Percentiles rank a stretch among this genome's conserved stretches.
phyloP scores from a whole-genome alignment of 2,888 invertebrate genomes.

The Drosophila fulvimacula region DNA sequence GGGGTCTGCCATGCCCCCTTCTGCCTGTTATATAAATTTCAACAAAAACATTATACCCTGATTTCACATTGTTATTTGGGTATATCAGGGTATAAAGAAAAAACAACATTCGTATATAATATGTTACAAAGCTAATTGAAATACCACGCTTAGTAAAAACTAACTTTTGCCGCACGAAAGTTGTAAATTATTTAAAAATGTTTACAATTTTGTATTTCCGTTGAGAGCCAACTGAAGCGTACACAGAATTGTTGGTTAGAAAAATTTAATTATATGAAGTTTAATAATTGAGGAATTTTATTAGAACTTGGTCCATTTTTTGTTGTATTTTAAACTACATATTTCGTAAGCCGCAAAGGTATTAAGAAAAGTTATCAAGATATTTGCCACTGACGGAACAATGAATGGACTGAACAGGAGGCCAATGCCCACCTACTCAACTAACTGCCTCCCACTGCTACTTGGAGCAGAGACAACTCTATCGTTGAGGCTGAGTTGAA shows the following conservation, averaged over 20 bases:
- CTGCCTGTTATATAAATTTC: too few relatives aligned
- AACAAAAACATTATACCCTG: too few relatives aligned
- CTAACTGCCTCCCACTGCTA: background rate
- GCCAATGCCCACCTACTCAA: background rate
- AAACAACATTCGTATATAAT: too few relatives aligned
- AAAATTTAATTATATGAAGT: constrained; percentile 61
- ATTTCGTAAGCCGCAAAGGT: constrained; percentile 65
- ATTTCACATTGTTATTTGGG: too few relatives aligned
- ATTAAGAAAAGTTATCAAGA: constrained; percentile 71
- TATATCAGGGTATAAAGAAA: too few relatives aligned
- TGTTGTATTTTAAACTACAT: constrained; percentile 39
- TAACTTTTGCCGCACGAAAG: constrained; percentile 8
- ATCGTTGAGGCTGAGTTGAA: constrained; percentile 61
- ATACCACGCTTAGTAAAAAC: background rate
- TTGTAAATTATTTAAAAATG: constrained; percentile 7
- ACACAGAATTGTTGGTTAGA: constrained; percentile 35
- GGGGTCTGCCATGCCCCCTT: too few relatives aligned
- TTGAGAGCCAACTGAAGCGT: constrained; percentile 19
- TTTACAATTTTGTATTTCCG: constrained; percentile 18
- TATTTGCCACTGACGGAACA: constrained; percentile 50
- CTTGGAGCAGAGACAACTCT: constrained; percentile 49
- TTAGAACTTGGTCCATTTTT: constrained; percentile 19
- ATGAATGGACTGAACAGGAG: constrained; percentile 14
- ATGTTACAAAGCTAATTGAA: background rate
- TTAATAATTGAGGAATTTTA: constrained; percentile 72